Evolutionary conservation across 64 coral and sea anemone species (phyloP), one percentile per base, ranked within the genome.

Genomic region (Stichodactyla mertensii): DNA sequence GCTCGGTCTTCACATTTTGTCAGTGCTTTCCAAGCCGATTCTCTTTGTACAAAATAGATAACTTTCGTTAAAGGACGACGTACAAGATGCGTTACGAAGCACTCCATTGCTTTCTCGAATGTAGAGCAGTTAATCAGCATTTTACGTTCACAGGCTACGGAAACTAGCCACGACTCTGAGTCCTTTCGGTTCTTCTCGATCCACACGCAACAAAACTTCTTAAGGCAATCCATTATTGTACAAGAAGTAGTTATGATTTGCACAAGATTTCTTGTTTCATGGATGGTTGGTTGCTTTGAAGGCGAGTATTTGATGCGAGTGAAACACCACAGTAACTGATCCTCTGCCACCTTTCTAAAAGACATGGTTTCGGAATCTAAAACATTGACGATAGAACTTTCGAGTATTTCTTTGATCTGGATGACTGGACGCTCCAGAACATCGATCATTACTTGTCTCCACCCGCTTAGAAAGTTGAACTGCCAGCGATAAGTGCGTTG

Each of bases 1-100:
- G 20, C 80, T 45, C 36, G 36, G 3, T 45, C 36, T 78, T 56
- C 52, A 15, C 36, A 53, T 83, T 83, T 15, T 20, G 8, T 36
- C 52, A 27, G n/a, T 70, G 45, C 52, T 53, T 81, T 52, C 90
- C 90, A 95, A 5, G 85, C 90, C 6, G 87, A 95, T 52, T 95
- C 84, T 19, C 87, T 95, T 56, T 95, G 89, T 84, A 95, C 80
- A 67, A 95, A 95, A 87, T 87, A 95, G 51, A 95, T 86, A 59
- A 95, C 92, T 86, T 83, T 92, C 20, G 94, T 83, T 19, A 95
- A 52, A 18, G 94, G 94, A 52, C 89, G 83, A 56, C 90, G 90
- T 28, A 95, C 86, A 19, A 92, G 79, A 62, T 92, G 87, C 16
- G 52, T 82, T 10, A 95, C 55, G 71, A 86, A 78, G 71, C 87